Percentiles rank a stretch among this genome's conserved stretches.
Evolutionary conservation across 2,888 invertebrate genomes (phyloP).

Genomic region (Tachina lurida): DNA sequence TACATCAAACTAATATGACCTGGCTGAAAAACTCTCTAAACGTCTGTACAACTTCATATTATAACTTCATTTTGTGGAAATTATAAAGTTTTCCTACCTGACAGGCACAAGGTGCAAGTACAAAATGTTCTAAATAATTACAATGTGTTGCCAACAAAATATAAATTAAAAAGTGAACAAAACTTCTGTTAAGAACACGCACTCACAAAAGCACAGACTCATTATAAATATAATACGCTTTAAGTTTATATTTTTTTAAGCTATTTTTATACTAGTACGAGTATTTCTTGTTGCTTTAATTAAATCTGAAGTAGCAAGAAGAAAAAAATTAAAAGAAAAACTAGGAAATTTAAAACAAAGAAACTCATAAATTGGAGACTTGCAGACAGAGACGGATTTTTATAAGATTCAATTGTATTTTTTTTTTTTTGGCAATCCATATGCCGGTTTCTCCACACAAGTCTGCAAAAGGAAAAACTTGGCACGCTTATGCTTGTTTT

Average conservation of each 20-base stretch:
- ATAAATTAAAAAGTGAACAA: constrained; percentile 1
- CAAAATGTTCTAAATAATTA: constrained; percentile 59
- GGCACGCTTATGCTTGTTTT: background rate
- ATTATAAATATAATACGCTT: constrained; percentile 34
- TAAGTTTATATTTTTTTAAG: constrained; percentile 4
- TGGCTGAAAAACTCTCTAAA: background rate
- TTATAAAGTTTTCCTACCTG: constrained; percentile 54
- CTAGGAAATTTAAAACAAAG: constrained; percentile 23
- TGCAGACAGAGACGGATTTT: constrained; percentile 44
- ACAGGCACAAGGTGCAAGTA: constrained; percentile 53
- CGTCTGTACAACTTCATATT: constrained; percentile 31
- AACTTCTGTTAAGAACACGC: constrained; percentile 14
- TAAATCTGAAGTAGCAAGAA: constrained; percentile 11
- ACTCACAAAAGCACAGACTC: constrained; percentile 23
- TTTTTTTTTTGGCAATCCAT: constrained; percentile 16
- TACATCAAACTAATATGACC: background rate
- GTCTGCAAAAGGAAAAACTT: background rate
- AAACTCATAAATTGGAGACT: constrained; percentile 57
- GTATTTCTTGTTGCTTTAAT: constrained; percentile 13
- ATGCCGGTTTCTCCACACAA: constrained; percentile 45
- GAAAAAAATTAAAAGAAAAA: background rate
- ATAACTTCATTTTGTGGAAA: constrained; percentile 47
- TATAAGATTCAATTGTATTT: background rate
- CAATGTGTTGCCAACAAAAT: constrained; percentile 45
- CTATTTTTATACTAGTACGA: background rate